phyloP scores from a whole-genome alignment of 2,888 invertebrate genomes.

The Zaprionus bogoriensis region DNA sequence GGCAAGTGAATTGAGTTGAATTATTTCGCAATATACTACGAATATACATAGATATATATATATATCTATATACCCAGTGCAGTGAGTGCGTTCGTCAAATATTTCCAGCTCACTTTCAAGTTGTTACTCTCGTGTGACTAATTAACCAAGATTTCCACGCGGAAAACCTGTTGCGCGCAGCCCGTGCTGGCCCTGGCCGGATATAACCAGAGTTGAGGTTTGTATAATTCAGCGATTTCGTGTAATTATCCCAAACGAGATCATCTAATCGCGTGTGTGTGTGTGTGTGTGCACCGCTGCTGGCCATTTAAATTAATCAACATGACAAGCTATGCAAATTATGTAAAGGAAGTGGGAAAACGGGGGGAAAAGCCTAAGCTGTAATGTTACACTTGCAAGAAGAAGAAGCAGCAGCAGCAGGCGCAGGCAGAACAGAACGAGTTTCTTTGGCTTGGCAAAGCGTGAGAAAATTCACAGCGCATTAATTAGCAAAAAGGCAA shows the following conservation, averaged over 20 bases:
- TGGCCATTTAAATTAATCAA: constrained; percentile 60
- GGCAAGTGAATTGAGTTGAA: too few species aligned
- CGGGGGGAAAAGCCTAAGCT: too few species aligned
- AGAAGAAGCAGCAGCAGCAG: neutral
- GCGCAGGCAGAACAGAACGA: too few species aligned
- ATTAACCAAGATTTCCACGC: too few species aligned
- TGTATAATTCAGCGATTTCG: constrained; percentile 39
- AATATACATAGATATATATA: neutral
- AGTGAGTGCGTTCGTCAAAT: neutral
- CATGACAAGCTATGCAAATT: constrained; percentile 63
- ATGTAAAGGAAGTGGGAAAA: constrained; percentile 56
- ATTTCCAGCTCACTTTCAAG: too few species aligned
- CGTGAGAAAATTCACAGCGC: constrained; percentile 71
- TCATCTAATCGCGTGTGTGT: constrained; percentile 27
- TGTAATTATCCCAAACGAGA: constrained; percentile 30
- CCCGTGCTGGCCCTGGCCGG: neutral
- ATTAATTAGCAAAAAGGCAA: constrained; percentile 65
- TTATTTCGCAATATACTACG: neutral
- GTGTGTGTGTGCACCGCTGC: neutral
- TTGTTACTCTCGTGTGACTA: too few species aligned
- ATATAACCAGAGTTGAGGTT: constrained; percentile 29
- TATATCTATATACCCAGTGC: neutral
- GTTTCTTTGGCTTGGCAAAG: constrained; percentile 38
- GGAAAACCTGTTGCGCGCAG: constrained; percentile 52
- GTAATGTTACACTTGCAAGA: constrained; percentile 47